phyloP scores from a whole-genome alignment of 2,888 invertebrate species.

The Hirtodrosophila trivittata region DNA sequence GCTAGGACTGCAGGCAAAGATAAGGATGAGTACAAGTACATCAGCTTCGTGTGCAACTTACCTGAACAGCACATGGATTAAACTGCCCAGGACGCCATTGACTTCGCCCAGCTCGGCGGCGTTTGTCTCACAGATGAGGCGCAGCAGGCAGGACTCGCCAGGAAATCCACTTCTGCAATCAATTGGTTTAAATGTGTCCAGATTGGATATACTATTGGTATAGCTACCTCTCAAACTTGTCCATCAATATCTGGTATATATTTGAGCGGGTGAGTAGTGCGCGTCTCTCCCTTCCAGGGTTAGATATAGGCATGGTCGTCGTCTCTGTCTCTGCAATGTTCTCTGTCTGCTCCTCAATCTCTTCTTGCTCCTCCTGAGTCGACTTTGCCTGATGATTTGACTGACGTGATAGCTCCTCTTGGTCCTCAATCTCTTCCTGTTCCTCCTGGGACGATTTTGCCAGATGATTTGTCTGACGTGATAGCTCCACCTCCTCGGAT shows the following conservation, averaged over 20 bases:
- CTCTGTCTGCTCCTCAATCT: constrained; percentile 4
- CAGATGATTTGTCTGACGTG: constrained; percentile 41
- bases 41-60: constrained; percentile 79
- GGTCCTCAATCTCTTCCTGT: neutral
- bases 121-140: constrained; percentile 88
- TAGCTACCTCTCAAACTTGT: constrained; percentile 65
- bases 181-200: neutral
- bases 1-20: constrained; percentile 65
- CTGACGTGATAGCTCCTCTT: constrained; percentile 25
- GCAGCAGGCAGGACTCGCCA: constrained; percentile 87
- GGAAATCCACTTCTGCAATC: constrained; percentile 84
- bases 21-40: neutral
- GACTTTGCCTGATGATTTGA: neutral
- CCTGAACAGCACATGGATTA: constrained; percentile 88
- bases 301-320: constrained; percentile 1
- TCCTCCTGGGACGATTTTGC: neutral
- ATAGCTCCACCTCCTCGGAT: constrained; percentile 57
- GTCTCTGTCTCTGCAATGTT: neutral
- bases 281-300: constrained; percentile 38
- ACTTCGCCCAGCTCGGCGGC: constrained; percentile 79
- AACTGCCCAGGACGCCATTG: constrained; percentile 87
- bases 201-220: neutral
- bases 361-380: neutral
- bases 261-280: constrained; percentile 64
- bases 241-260: constrained; percentile 71